phyloP scores from a whole-genome alignment of 2,797 vertebrate genomes.

The Onychomys arenicola region DNA sequence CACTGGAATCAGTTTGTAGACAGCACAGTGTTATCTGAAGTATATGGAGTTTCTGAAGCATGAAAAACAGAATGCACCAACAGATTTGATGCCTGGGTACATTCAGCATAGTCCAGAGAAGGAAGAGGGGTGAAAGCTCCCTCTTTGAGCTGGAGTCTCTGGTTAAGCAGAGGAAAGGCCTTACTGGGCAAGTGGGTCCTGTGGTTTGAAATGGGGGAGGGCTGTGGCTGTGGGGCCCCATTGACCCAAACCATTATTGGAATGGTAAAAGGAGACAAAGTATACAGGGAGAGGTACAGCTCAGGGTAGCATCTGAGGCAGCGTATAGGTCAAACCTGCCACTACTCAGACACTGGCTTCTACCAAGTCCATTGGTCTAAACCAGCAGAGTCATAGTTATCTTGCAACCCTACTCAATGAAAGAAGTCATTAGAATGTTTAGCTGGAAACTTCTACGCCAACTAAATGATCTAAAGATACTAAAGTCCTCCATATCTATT shows the following conservation, averaged over 20 bases:
- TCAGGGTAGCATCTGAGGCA: neutral
- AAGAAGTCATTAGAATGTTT: neutral
- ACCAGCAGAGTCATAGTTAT: neutral
- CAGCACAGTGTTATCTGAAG: neutral
- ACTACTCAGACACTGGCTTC: neutral
- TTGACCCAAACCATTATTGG: neutral
- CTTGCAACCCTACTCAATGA: neutral
- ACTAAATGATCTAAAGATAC: neutral
- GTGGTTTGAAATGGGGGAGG: neutral
- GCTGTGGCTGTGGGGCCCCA: neutral
- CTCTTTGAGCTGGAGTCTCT: neutral
- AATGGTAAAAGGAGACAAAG: neutral
- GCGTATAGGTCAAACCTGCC: no score
- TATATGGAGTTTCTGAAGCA: neutral
- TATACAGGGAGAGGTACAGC: neutral
- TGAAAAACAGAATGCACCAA: neutral
- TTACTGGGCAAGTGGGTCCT: neutral
- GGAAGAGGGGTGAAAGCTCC: neutral
- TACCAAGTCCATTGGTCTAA: neutral
- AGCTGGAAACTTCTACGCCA: neutral
- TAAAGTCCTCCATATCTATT: neutral
- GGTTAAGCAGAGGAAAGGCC: neutral
- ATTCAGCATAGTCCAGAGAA: neutral
- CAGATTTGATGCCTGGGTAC: neutral
- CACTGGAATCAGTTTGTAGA: neutral